These are phyloP conservation scores for Nasonia vitripennis DNA, from an alignment of 1,140 invertebrate genomes.

Conservation along the genomic window DNA sequence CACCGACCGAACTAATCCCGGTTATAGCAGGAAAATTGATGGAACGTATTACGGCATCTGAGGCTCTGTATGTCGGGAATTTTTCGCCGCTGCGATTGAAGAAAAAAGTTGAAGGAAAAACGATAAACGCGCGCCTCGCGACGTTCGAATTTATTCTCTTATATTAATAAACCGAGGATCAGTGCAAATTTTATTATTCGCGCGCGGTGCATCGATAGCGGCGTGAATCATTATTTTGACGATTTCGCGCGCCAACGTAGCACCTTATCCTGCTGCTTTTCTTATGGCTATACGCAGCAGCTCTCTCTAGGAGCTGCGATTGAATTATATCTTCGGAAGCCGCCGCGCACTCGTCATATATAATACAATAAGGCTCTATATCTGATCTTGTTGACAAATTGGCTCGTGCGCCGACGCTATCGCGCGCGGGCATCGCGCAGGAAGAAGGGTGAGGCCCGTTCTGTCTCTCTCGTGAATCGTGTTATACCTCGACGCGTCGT, in stretches of 20 bases:
- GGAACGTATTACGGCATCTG: conserved; percentile 73
- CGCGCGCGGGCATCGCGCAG: neutral
- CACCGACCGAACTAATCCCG: conserved; percentile 71
- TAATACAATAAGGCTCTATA: conserved; percentile 56
- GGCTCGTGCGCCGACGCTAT: conserved; percentile 55
- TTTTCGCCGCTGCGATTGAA: neutral
- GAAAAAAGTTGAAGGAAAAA: neutral
- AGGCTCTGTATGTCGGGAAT: neutral
- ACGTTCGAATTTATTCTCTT: neutral
- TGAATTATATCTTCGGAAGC: conserved; percentile 40
- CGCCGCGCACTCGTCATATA: conserved; percentile 37
- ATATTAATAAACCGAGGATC: too few relatives aligned
- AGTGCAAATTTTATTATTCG: too few relatives aligned
- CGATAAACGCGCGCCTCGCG: neutral
- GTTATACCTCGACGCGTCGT: neutral
- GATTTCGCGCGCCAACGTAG: too few relatives aligned
- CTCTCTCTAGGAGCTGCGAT: neutral
- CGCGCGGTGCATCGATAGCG: too few relatives aligned
- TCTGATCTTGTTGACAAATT: conserved; percentile 64
- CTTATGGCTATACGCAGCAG: too few relatives aligned
- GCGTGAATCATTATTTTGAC: too few relatives aligned
- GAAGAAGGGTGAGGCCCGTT: conserved; percentile 32
- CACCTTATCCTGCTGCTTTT: too few relatives aligned
- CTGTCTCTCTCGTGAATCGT: conserved; percentile 7
- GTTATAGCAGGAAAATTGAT: conserved; percentile 73